Base-by-base conservation (phyloP, 2,113 vertebrate genomes). In the Meriones unguiculatus region DNA sequence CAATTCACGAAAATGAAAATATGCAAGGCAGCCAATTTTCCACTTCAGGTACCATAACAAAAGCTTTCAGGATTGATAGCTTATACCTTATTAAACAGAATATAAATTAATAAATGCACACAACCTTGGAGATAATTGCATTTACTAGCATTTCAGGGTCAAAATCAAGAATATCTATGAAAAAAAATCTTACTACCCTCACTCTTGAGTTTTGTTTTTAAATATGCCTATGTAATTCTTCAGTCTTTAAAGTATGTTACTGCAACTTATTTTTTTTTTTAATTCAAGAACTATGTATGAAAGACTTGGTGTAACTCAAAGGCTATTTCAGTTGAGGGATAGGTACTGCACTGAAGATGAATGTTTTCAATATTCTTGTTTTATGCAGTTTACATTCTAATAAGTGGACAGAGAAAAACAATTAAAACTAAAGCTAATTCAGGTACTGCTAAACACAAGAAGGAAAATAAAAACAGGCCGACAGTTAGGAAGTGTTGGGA, bases 81-180 rank as follows among this genome's bases (percentile, higher is more conserved):
- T 98, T 97, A 96, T 93, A 88, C 75, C 87, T 96, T 96, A 97
- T 96, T 97, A 96, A 97, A 50, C 28, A 97, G 67, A 95, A 87
- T 85, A 87, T 94, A 95, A 95, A 95, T 95, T 96, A 97, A 95
- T 95, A 97, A 97, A 82, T 64, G 38, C 20, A 91, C 0, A 78
- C 14, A 73, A 59, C 41, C 62, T 95, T 92, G 77, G 92, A 80
- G 67, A 41, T 95, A 92, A 95, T 84, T 96, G 28, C 91, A 69
- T 93, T 95, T 92, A 89, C 54, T 87, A 92, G 14, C n/a, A 92
- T 89, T 95, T 96, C 67, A 94, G 35, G 54, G 57, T 69, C 86
- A 93, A 80, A 7, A 88, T 86, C 82, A 46, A 94, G 5, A 76
- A 72, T 85, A 50, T 94, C 46, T 77, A 5, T 95, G 52, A 94